phyloP scores from a whole-genome alignment of 2,113 vertebrate genomes.

The Chlorocebus sabaeus region DNA sequence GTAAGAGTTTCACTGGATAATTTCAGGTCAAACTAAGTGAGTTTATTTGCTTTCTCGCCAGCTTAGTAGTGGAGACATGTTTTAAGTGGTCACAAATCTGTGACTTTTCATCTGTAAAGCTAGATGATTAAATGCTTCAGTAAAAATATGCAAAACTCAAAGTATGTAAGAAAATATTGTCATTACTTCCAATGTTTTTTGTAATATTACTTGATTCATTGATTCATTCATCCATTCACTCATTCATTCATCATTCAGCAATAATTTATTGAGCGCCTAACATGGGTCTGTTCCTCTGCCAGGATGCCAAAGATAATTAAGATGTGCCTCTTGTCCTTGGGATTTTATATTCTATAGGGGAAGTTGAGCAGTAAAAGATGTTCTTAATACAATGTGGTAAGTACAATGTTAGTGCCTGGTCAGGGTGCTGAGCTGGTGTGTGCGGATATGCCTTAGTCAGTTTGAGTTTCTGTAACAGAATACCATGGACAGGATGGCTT shows the following conservation, averaged over 20 bases:
- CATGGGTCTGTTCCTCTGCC: neutral
- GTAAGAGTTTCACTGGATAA: neutral
- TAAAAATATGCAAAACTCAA: neutral
- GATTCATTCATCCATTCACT: neutral
- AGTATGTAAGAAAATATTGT: neutral
- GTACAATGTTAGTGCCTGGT: neutral
- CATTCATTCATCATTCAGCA: neutral
- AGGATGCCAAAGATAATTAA: neutral
- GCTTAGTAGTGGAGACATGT: neutral
- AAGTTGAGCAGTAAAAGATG: neutral
- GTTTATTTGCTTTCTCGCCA: neutral
- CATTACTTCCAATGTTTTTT: neutral
- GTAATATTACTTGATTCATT: neutral
- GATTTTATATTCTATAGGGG: neutral
- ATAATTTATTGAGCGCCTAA: neutral
- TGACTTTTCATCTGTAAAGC: neutral
- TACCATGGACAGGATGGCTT: neutral
- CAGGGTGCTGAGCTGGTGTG: neutral
- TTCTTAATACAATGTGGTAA: neutral
- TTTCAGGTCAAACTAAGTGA: neutral
- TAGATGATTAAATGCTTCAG: neutral
- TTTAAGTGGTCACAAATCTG: conserved; percentile 14
- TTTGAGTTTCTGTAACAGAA: neutral
- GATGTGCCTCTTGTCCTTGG: neutral
- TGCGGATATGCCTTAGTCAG: neutral